Conservation (phyloP, 2,888 invertebrate species). For the Pterostichus madidus region DNA sequence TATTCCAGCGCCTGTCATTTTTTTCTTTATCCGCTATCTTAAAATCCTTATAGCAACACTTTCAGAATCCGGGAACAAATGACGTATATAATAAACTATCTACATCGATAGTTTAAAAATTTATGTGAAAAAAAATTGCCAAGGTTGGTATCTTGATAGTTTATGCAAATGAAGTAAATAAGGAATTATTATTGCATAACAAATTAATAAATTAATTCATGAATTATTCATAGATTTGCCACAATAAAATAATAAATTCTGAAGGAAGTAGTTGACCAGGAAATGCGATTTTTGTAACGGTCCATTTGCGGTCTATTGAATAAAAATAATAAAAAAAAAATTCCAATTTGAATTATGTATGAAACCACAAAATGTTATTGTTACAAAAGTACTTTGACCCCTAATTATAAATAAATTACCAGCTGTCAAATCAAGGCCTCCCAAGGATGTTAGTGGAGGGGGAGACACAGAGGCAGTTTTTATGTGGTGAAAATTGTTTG, state of each 20-base stretch:
- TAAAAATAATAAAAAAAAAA: background rate
- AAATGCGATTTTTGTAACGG: background rate
- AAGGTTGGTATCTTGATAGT: background rate
- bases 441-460: no score
- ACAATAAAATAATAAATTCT: no score
- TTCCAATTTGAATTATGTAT: background rate
- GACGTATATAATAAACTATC: background rate
- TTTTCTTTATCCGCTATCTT: background rate
- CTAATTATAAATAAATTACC: no score
- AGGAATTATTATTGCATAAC: background rate
- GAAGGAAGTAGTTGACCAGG: background rate
- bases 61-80: background rate
- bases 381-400: background rate
- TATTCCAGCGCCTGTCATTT: background rate
- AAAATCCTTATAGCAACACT: background rate
- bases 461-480: no score
- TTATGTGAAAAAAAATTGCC: background rate
- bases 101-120: background rate
- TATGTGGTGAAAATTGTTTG: no score
- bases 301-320: background rate
- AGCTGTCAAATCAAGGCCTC: no score
- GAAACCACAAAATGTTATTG: background rate
- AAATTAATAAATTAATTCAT: background rate
- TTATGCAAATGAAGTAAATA: slow-evolving; percentile 14
- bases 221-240: background rate